Evolutionary conservation across 37 sponge, comb jelly and placozoan species (phyloP), one percentile per base, ranked within the genome.

Genomic region (Tethya wilhelma): DNA sequence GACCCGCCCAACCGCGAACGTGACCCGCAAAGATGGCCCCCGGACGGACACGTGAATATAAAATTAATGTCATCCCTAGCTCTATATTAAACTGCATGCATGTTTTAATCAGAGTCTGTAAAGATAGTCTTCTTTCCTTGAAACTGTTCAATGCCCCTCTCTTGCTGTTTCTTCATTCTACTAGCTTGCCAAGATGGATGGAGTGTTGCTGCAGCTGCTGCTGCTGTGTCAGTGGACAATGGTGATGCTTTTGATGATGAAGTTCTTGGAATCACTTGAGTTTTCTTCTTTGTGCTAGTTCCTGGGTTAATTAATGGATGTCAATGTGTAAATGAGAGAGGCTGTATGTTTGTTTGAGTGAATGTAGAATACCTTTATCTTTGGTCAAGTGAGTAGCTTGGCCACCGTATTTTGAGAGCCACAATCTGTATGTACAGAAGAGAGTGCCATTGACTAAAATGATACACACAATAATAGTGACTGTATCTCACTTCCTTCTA

Each of bases 141-240:
- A 64, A 87, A 87, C 26, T 73, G 23, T 25, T 29, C 34, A 26
- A 81, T 64, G 4, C 45, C 46, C 0, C 33, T 60, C 25, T 78
- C 60, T 30, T 74, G 55, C 17, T 67, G 14, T 31, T 81, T 91
- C 67, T 41, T 75, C 62, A 38, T 71, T 32, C 55, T 85, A 40
- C 73, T 81, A 14, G 92, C 92, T 38, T 39, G 80, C 92, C 92
- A 87, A 19, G 92, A 91, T n/a, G 92, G 92, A 36, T 91, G 92
- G 23, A 91, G 58, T 59, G 25, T 25, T 41, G 65, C 31, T 30
- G 31, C 65, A 30, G 2, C 42, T 4, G 8, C 69, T 59, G 23
- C 28, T 59, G 23, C 28, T 59, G 29, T 59, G 4, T 19, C 20
- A 29, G 62, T n/a, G n/a, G n/a, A n/a, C n/a, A n/a, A n/a, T n/a